Percentiles rank a stretch among this genome's conserved stretches.
phyloP scores from a whole-genome alignment of 2,113 vertebrate genomes.

The Myiozetetes cayanensis region DNA sequence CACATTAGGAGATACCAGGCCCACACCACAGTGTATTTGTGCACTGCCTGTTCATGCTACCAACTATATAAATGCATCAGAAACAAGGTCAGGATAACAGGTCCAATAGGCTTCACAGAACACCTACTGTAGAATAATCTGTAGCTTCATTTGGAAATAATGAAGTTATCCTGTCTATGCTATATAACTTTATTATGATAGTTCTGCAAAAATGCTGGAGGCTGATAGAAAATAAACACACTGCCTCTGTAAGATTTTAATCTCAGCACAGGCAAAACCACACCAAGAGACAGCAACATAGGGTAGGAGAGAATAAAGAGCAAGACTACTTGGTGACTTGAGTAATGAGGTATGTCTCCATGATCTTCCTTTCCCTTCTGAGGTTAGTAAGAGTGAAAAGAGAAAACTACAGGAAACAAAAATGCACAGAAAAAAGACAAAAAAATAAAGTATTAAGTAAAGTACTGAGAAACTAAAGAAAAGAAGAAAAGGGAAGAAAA shows the following conservation, averaged over 20 bases:
- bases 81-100: neutral
- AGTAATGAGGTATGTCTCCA: neutral
- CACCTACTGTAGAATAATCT: neutral
- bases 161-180: neutral
- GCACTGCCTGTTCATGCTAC: neutral
- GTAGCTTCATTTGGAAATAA: neutral
- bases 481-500: constrained; percentile 4
- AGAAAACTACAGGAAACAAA: neutral
- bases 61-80: neutral
- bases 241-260: neutral
- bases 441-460: neutral
- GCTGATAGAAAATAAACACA: neutral
- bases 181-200: neutral
- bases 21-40: neutral
- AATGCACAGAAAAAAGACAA: neutral
- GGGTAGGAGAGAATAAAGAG: neutral
- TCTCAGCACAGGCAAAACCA: neutral
- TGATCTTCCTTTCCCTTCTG: neutral
- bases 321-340: neutral
- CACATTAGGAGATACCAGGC: neutral
- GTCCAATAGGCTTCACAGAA: neutral
- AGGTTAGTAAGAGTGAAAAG: neutral
- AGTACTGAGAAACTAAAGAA: neutral
- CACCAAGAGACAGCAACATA: neutral
- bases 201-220: neutral